These are phyloP conservation scores for Rhingia rostrata DNA, from an alignment of 2,888 invertebrate genomes.

Conservation along the genomic window DNA sequence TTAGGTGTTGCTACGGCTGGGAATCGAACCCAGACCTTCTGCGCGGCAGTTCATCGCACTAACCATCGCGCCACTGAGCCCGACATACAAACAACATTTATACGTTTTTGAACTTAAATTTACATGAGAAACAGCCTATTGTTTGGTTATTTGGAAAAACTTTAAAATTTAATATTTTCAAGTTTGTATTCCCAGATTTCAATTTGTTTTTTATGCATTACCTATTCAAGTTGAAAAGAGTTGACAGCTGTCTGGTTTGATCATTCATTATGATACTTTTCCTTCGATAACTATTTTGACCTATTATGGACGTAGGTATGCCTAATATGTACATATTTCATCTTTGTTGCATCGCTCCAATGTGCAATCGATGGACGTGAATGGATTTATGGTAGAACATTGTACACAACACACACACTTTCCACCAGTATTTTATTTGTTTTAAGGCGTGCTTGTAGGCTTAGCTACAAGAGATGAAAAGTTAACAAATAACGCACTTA, in stretches of 20 bases:
- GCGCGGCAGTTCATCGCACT: too few relatives aligned
- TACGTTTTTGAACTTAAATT: too few relatives aligned
- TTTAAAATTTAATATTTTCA: too few relatives aligned
- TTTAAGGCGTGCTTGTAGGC: slow-evolving; percentile 6
- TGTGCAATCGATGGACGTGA: not conserved
- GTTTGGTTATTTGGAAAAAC: too few relatives aligned
- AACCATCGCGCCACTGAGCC: too few relatives aligned
- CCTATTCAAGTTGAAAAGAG: not conserved
- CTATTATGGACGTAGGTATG: slow-evolving; percentile 31
- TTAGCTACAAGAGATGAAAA: slow-evolving; percentile 36
- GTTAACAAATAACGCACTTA: slow-evolving; percentile 64
- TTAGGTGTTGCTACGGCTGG: too few relatives aligned
- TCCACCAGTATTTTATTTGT: not conserved
- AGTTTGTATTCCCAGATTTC: too few relatives aligned
- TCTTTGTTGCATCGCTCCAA: slow-evolving; percentile 28
- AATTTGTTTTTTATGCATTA: too few relatives aligned
- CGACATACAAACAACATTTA: too few relatives aligned
- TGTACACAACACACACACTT: not conserved
- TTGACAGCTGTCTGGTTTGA: slow-evolving; percentile 31
- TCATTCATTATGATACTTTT: slow-evolving; percentile 44
- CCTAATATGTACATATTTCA: slow-evolving; percentile 45
- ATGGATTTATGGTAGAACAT: slow-evolving; percentile 4
- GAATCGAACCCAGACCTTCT: too few relatives aligned
- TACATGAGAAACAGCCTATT: too few relatives aligned
- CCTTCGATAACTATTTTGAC: slow-evolving; percentile 42